These are phyloP conservation scores for Raja brachyura DNA, from an alignment of 2,113 vertebrate species.

Conservation along the genomic window DNA sequence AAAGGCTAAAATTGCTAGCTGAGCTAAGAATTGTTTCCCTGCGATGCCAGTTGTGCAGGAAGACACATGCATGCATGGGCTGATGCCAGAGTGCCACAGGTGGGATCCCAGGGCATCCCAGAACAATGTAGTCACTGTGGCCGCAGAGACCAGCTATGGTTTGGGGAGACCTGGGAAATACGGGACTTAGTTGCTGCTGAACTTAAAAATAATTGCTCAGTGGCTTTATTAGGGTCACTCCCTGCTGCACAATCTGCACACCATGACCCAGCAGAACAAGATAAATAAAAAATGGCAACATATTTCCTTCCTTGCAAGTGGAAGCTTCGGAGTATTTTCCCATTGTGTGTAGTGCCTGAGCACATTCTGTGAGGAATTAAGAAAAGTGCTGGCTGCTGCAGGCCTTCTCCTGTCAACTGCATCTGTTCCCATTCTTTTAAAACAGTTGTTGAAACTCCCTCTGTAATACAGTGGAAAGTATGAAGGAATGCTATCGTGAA, in stretches of 20 bases:
- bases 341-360: background rate
- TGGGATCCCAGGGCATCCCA: background rate
- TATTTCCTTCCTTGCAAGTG: conserved; percentile 10
- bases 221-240: background rate
- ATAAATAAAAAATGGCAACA: conserved; percentile 14
- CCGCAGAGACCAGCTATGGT: background rate
- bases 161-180: background rate
- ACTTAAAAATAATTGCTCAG: background rate
- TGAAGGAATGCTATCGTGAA: background rate
- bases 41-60: background rate
- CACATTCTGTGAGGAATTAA: background rate
- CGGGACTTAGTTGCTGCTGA: background rate
- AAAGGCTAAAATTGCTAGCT: background rate
- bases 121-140: background rate
- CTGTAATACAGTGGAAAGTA: conserved; percentile 32
- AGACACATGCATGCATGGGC: background rate
- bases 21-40: background rate
- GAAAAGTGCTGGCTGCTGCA: conserved; percentile 16
- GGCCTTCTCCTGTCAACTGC: conserved; percentile 19
- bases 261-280: background rate
- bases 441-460: conserved; percentile 31
- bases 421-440: conserved; percentile 36
- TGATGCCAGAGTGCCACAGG: background rate
- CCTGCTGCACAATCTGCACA: background rate
- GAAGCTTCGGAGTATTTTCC: conserved; percentile 16